Base-by-base conservation (phyloP, 1,140 invertebrate species). In the Ectropis grisescens region DNA sequence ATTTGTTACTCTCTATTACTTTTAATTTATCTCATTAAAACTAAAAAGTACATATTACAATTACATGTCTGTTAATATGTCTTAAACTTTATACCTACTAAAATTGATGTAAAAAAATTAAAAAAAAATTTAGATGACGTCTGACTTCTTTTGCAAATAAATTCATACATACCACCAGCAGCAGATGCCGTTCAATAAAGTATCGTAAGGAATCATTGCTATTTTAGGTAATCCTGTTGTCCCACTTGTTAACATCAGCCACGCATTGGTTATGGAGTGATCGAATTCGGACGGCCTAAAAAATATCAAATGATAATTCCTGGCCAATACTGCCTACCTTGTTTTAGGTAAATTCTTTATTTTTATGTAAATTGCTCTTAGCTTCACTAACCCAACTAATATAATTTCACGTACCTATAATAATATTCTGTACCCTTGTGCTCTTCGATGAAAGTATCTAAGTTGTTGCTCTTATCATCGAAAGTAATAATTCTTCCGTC, bases 181-280 rank as follows among this genome's bases (percentile, higher is more conserved):
- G 5, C 38, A 33, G 2, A 58, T 23, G 23, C 25, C 42, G 16
- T 47, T 44, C 3, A 49, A 34, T 11, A 59, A 16, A 7, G 37
- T 52, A 6, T 46, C 47, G 19, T 12, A 59, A 5, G 56, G 40
- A 23, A 59, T 47, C 5, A 47, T 16, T 1, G 44, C 52, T 2
- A 47, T 45, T 39, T 59, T 59, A 5, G 52, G 52, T 11, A 34
- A 11, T 19, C 57, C 57, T 2, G 52, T 59, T 1, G 57, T 53
- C 1, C 57, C 57, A 35, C 57, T 59, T 3, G 57, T 59, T 10
- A 56, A 9, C 33, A 56, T 46, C n/a, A 56, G 29, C 52, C 52
- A 56, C 0, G 46, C 46, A 8, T 19, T 19, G 2, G 27, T 23
- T 1, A 26, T 33, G 0, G 37, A 34, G 1, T 47, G 48, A 22